Conservation (phyloP, 1,140 invertebrate species). For the Drosophila ohnishii region DNA sequence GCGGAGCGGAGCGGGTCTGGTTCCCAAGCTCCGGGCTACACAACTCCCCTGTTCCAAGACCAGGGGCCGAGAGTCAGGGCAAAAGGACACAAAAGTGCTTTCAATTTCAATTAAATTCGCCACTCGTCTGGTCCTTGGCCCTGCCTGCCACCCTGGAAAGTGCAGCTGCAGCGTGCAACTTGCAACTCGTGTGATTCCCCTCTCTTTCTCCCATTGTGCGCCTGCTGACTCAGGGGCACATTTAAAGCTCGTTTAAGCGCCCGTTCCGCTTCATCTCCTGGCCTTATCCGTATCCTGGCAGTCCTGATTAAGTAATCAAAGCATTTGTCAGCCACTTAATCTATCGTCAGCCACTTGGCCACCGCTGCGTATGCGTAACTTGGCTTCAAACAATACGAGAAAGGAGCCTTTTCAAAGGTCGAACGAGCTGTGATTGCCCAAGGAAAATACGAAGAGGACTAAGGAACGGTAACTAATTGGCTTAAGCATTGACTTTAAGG, state of each 20-base stretch:
- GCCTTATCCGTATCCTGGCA: slow-evolving; percentile 23
- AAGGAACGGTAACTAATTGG: neutral
- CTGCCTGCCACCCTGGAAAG: slow-evolving; percentile 39
- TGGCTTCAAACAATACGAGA: slow-evolving; percentile 10
- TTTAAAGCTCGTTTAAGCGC: slow-evolving; percentile 75
- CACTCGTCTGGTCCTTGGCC: slow-evolving; percentile 32
- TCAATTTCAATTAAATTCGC: slow-evolving; percentile 82
- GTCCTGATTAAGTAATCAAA: slow-evolving; percentile 80
- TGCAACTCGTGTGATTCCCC: slow-evolving; percentile 25
- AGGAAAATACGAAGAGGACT: neutral
- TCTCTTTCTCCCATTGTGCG: slow-evolving; percentile 32
- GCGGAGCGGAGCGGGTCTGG: slow-evolving; percentile 15
- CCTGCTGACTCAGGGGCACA: slow-evolving; percentile 79
- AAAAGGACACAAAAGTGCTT: slow-evolving; percentile 79
- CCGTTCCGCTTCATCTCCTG: slow-evolving; percentile 66
- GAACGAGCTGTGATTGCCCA: slow-evolving; percentile 18
- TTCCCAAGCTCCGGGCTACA: neutral
- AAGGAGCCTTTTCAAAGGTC: slow-evolving; percentile 4
- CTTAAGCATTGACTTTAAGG: too few species aligned
- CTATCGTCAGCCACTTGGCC: slow-evolving; percentile 61
- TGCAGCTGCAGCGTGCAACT: slow-evolving; percentile 43
- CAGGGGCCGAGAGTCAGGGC: slow-evolving; percentile 33
- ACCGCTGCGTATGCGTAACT: slow-evolving; percentile 59
- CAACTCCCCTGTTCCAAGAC: neutral
- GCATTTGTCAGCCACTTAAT: slow-evolving; percentile 81